Evolutionary conservation across 2,797 vertebrate genomes (phyloP).

Genomic region (Cossypha caffra): DNA sequence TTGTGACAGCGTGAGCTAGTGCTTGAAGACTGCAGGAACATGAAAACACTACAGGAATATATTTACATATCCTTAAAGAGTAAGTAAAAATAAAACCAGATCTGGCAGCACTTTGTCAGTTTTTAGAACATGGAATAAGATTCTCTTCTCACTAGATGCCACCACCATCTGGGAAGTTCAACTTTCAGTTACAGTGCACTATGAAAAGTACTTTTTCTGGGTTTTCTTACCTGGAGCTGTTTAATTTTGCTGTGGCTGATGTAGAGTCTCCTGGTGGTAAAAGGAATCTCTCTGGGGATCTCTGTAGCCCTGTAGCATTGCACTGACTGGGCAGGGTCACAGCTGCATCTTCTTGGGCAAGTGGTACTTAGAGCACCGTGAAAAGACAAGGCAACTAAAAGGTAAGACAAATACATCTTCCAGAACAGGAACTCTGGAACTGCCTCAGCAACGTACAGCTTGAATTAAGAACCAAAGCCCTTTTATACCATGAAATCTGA

Average conservation of each 20-base stretch:
- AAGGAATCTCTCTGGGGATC: constrained; percentile 73
- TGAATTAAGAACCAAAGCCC: constrained; percentile 32
- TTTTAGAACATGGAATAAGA: background rate
- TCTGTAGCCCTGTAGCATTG: constrained; percentile 80
- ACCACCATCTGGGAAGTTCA: background rate
- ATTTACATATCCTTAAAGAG: constrained; percentile 23
- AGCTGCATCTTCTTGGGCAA: constrained; percentile 81
- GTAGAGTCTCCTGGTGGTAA: constrained; percentile 71
- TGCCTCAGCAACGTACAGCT: background rate
- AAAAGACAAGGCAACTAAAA: constrained; percentile 46
- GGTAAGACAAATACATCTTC: constrained; percentile 72
- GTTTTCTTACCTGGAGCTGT: constrained; percentile 78
- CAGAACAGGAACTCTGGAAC: background rate
- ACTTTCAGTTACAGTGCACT: background rate
- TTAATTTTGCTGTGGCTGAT: constrained; percentile 82
- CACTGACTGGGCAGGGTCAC: constrained; percentile 71
- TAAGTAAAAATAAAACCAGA: background rate
- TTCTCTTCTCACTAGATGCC: background rate
- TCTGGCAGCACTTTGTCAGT: background rate
- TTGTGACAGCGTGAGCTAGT: background rate
- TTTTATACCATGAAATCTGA: constrained; percentile 76
- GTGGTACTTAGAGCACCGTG: background rate
- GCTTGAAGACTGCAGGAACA: background rate
- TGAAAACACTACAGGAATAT: background rate
- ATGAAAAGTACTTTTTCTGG: background rate